These are phyloP conservation scores for Rhagologus leucostigma DNA, from an alignment of 2,113 vertebrate genomes.

Conservation along the genomic window DNA sequence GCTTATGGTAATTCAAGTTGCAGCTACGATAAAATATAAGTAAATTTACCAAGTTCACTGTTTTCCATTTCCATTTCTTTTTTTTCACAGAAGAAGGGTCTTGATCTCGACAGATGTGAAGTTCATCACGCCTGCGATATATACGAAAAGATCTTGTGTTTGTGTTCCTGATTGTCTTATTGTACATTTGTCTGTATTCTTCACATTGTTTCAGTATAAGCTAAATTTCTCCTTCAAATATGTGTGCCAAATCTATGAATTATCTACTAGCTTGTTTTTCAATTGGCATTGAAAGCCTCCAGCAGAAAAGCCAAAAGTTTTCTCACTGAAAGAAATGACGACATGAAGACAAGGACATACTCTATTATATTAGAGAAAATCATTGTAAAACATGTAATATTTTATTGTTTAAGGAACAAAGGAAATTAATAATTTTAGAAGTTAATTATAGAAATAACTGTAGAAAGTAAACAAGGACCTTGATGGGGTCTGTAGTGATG, in stretches of 20 bases:
- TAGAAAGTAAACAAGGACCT: neutral
- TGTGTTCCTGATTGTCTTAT: neutral
- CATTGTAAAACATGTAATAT: neutral
- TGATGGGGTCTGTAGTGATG: rapidly evolving
- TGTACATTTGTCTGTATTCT: neutral
- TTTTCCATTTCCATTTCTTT: neutral
- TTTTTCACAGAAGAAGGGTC: neutral
- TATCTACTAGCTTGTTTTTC: neutral
- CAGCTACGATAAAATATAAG: neutral
- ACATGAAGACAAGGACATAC: neutral
- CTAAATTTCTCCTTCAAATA: neutral
- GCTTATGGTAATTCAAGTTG: neutral
- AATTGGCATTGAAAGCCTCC: neutral
- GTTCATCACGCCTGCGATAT: neutral
- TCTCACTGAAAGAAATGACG: neutral
- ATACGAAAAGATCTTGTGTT: neutral
- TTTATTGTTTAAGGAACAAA: neutral
- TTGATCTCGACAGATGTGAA: neutral
- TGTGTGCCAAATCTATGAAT: neutral
- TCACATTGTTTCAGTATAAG: neutral
- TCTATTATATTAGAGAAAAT: neutral
- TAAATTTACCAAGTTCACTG: neutral
- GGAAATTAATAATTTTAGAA: neutral
- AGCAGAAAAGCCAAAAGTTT: neutral
- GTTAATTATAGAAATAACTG: neutral